Percentiles rank a stretch among this genome's conserved stretches.
Evolutionary conservation across 37 sponge, comb jelly and placozoan genomes (phyloP).

Genomic region (Spongilla lacustris): DNA sequence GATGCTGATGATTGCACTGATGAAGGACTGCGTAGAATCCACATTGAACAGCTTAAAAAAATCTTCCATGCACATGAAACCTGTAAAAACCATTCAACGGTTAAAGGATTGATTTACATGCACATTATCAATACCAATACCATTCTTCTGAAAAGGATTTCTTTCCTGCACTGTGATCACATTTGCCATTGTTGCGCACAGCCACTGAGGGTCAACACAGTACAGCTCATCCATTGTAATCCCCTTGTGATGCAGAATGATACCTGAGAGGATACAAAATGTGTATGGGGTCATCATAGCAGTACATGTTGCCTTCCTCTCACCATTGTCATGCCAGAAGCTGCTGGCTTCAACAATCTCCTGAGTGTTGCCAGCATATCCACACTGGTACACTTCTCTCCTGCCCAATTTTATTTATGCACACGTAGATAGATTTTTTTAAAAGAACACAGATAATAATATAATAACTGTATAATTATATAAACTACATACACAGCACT

Average conservation of each 20-base stretch:
- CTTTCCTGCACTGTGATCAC: constrained; percentile 68
- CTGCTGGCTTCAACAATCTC: constrained; percentile 69
- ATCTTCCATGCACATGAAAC: constrained; percentile 50
- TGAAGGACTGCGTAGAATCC: not conserved
- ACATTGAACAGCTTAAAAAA: constrained; percentile 33
- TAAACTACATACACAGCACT: no score
- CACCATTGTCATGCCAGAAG: constrained; percentile 84
- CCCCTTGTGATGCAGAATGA: constrained; percentile 79
- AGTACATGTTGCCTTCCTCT: not conserved
- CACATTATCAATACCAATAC: no score
- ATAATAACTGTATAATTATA: no score
- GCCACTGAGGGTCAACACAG: constrained; percentile 90
- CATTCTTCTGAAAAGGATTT: constrained; percentile 67
- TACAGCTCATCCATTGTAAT: constrained; percentile 62
- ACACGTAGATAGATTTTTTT: no score
- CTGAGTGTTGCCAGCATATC: constrained; percentile 8
- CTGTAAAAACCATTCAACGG: constrained; percentile 5
- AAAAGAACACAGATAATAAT: no score
- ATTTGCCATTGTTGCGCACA: constrained; percentile 66
- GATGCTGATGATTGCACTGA: constrained; percentile 48
- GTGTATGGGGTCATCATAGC: not conserved
- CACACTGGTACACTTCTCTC: not conserved
- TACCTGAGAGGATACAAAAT: constrained; percentile 25
- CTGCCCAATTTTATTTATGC: no score
- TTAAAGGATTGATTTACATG: not conserved